Evolutionary conservation across 2,888 invertebrate species (phyloP).

Genomic region (Cosmia trapezina): DNA sequence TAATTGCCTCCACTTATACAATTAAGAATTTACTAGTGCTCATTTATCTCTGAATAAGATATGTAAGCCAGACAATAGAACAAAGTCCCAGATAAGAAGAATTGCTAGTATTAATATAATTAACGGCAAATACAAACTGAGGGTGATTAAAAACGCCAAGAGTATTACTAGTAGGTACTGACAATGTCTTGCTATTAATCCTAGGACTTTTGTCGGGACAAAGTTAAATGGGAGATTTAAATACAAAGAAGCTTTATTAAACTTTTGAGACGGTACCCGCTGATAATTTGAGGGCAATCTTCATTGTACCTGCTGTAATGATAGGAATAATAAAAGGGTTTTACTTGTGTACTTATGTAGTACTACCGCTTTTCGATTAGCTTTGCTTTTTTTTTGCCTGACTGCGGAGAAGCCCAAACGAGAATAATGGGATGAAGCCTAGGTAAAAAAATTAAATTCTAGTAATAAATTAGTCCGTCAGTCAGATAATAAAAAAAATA

Average conservation of each 20-base stretch:
- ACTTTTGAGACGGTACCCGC: constrained; percentile 72
- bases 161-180: constrained; percentile 69
- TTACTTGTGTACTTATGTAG: background rate
- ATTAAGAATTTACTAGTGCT: background rate
- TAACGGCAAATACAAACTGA: too few species aligned
- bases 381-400: background rate
- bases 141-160: constrained; percentile 65
- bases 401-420: too few species aligned
- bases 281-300: constrained; percentile 67
- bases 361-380: background rate
- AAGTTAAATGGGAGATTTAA: constrained; percentile 85
- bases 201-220: constrained; percentile 77
- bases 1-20: background rate
- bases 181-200: constrained; percentile 79
- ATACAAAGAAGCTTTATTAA: constrained; percentile 77
- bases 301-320: constrained; percentile 32
- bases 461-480: too few species aligned
- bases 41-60: constrained; percentile 19
- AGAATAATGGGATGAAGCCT: too few species aligned
- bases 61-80: constrained; percentile 8
- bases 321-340: constrained; percentile 13
- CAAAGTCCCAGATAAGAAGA: constrained; percentile 8
- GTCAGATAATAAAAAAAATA: too few species aligned
- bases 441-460: too few species aligned
- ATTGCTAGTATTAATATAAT: constrained; percentile 62